Evolutionary conservation across 1,140 invertebrate species (phyloP), one percentile per base, ranked within the genome.

Genomic region (Cheumatopsyche charites): DNA sequence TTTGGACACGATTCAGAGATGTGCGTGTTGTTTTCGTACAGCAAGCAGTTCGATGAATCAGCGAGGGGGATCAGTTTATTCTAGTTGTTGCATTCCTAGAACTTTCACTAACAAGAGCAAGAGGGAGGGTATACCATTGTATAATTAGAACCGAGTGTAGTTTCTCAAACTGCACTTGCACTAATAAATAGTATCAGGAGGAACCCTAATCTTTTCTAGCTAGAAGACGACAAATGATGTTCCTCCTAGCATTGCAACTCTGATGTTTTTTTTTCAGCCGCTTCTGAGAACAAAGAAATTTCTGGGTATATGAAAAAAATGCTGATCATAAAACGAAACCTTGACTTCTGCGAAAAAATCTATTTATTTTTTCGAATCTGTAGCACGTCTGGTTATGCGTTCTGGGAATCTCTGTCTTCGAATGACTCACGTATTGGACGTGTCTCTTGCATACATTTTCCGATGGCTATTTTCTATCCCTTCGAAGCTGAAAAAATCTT

Each of bases 41-140:
- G 17, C 63, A 15, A n/a, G n/a, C 15, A 5, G 47, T 36, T 36
- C 29, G 49, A 58, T 68, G 47, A 68, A 43, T 55, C 47, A 68
- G 47, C 47, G 47, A 68, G 66, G 47, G 21, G 19, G 15, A 15
- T 68, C 66, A 23, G 66, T 68, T 68, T 68, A 68, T 68, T 68
- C 66, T 68, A 68, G 66, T 68, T 68, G 42, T 45, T 68, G 23
- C 17, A 68, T 68, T 68, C 66, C 17, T 55, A 68, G 66, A 68
- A 68, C 45, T 36, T 52, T 25, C 47, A 55, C 23, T 26, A 23
- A 25, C 43, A 15, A 66, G 43, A 47, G 29, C 29, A 58, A 58
- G 55, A 58, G 55, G 23, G 29, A 36, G 29, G 29, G 29, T 36
- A 36, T 36, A 36, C 29, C 29, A 36, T 9, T 36, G 9, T 36